A percentile compares a stretch with the other conserved stretches of the same genome.
These are phyloP conservation scores for Gryllus longicercus DNA, from an alignment of 2,888 invertebrate genomes.

Conservation along the genomic window DNA sequence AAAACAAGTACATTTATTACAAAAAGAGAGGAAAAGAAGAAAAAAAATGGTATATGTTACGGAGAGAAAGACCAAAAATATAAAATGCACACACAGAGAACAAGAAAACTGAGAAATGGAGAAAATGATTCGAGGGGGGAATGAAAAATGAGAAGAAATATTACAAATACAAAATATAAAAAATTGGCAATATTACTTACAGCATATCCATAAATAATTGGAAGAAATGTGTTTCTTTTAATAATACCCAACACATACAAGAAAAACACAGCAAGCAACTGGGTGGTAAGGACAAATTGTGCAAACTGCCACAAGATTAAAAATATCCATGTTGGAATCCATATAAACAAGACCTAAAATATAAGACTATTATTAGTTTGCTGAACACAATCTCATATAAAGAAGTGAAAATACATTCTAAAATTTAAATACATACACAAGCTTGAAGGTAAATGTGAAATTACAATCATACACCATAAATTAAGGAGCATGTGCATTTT, in stretches of 20 bases:
- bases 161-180: no score
- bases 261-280: conserved; percentile 67
- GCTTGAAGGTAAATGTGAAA: no score
- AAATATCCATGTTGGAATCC: conserved; percentile 47
- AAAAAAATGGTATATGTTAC: background rate
- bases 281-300: conserved; percentile 76
- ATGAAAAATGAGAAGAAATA: no score
- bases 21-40: background rate
- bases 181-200: conserved; percentile 43
- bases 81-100: background rate
- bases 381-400: background rate
- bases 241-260: conserved; percentile 56
- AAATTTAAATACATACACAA: no score
- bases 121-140: no score
- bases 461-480: no score
- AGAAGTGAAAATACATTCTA: no score
- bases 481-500: no score
- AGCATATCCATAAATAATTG: conserved; percentile 48
- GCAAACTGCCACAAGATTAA: conserved; percentile 75
- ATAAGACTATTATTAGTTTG: background rate
- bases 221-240: conserved; percentile 43
- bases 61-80: conserved; percentile 26
- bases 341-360: conserved; percentile 42
- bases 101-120: no score
- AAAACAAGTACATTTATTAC: no score